Base-by-base conservation (phyloP, 2,113 vertebrate genomes). In the Lophochroa leadbeateri region DNA sequence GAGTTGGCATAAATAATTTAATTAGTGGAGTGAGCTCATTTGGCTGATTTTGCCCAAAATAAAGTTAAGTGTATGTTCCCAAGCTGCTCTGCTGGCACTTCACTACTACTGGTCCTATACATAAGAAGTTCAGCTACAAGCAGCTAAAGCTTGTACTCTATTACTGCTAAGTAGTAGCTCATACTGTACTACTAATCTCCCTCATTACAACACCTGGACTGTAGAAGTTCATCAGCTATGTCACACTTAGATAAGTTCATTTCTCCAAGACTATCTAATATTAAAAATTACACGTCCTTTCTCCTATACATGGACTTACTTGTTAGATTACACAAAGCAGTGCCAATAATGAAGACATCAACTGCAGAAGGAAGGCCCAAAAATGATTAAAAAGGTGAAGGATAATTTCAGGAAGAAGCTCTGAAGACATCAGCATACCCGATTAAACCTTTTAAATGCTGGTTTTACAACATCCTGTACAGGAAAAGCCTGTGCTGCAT, bases 391-490 rank as follows among this genome's bases (percentile, higher is more conserved):
- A 82, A 55, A 60, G 86, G 29, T 1, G 4, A 71, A 50, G 20
- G 52, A 47, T 90, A 94, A 72, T 87, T 71, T 64, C 92, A 93
- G 92, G 90, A 89, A 96, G 83, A 29, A 39, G 50, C 37, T 55
- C 33, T 13, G 17, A 88, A 96, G 57, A 35, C 61, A 92, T 95
- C 84, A 94, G 74, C 80, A 74, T 19, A 77, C 1, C 68, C 47
- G 60, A 92, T 94, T 80, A 90, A 63, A 93, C 70, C 72, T 88
- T 60, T 55, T 86, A 58, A 58, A 58, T 58, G 76, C 71, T 86
- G 44, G 7, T 81, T 95, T 95, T 86, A 93, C 43, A 28, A 67
- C 49, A 86, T 75, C 88, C 86, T 84, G 49, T 78, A 79, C 20
- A 96, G 70, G 85, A 91, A 94, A 94, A 95, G 49, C 58, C 53